phyloP scores from a whole-genome alignment of 2,113 vertebrate species.

The Bubo bubo region DNA sequence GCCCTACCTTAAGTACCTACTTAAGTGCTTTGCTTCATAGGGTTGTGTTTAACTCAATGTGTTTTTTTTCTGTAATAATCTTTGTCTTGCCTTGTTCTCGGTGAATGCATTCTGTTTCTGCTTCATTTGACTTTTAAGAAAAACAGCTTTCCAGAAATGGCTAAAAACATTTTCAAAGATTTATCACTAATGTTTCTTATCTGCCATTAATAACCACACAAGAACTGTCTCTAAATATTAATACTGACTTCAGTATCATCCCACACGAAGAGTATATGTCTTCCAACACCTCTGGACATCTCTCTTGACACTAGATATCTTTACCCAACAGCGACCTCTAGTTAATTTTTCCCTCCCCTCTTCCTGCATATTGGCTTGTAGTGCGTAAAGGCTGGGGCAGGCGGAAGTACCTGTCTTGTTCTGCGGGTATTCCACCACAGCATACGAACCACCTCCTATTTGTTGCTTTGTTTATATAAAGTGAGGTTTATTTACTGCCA shows the following conservation, averaged over 20 bases:
- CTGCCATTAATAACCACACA: neutral
- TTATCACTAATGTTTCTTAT: neutral
- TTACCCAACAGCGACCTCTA: neutral
- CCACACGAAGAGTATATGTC: neutral
- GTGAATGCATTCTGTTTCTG: neutral
- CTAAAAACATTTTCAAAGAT: neutral
- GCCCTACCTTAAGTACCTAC: neutral
- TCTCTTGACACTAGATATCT: neutral
- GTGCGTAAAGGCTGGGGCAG: neutral
- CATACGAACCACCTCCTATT: neutral
- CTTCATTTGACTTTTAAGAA: neutral
- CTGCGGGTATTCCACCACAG: rapidly evolving
- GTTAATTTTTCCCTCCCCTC: neutral
- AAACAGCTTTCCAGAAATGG: neutral
- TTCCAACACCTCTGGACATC: neutral
- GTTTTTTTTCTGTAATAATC: neutral
- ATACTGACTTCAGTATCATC: neutral
- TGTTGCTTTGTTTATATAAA: neutral
- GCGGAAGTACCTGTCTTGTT: neutral
- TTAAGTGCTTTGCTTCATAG: neutral
- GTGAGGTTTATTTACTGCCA: neutral
- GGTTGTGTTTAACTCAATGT: neutral
- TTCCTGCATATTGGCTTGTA: neutral
- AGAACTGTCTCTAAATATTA: neutral
- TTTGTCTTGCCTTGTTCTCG: neutral